phyloP scores from a whole-genome alignment of 2,888 invertebrate species.

The Melipona bicolor region DNA sequence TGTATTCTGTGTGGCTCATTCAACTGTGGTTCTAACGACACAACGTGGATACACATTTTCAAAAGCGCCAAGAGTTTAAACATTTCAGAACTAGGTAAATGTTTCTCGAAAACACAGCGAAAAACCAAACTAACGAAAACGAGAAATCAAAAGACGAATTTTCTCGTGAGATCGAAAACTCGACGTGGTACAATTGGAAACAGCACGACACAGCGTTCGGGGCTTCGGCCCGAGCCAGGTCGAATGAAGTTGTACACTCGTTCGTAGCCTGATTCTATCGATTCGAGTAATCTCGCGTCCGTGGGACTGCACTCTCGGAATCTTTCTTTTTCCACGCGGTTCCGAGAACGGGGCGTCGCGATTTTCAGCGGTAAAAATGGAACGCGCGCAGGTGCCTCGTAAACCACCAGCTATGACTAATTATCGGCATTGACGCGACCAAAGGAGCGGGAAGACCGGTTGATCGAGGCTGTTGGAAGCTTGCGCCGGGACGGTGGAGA shows the following conservation, averaged over 20 bases:
- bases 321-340: neutral
- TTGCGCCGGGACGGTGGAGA: conserved; percentile 17
- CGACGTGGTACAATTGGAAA: too few relatives aligned
- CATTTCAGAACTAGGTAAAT: neutral
- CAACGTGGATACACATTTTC: too few relatives aligned
- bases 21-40: too few relatives aligned
- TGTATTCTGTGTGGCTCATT: too few relatives aligned
- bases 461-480: conserved; percentile 44
- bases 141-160: too few relatives aligned
- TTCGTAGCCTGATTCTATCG: conserved; percentile 39
- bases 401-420: conserved; percentile 63
- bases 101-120: too few relatives aligned
- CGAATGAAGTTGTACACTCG: conserved; percentile 45
- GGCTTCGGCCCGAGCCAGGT: neutral
- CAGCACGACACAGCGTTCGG: neutral
- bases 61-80: too few relatives aligned
- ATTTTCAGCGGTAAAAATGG: neutral
- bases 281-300: conserved; percentile 15
- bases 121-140: too few relatives aligned
- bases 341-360: neutral
- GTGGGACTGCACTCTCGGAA: neutral
- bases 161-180: too few relatives aligned
- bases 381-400: conserved; percentile 42
- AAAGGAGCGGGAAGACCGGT: conserved; percentile 57
- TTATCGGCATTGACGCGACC: conserved; percentile 62